Evolutionary conservation across 1,140 invertebrate genomes (phyloP).

Genomic region (Pseudomyrmex concolor): DNA sequence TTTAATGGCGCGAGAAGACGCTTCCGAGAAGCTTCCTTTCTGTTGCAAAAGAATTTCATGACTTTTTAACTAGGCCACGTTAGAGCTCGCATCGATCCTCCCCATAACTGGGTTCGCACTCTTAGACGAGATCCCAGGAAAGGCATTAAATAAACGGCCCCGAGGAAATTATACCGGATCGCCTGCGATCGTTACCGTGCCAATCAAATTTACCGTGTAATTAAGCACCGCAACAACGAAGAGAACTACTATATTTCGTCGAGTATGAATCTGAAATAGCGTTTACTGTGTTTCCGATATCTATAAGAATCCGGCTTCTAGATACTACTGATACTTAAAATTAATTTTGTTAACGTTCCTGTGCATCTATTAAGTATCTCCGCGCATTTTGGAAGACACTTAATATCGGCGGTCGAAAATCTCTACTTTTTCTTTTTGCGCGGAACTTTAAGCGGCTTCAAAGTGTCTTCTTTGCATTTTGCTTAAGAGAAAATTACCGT

Average conservation of each 20-base stretch:
- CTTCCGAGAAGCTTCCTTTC: neutral
- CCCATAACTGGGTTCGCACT: constrained; percentile 18
- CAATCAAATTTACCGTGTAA: constrained; percentile 45
- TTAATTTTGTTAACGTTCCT: neutral
- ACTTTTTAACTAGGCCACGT: constrained; percentile 54
- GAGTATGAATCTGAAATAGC: constrained; percentile 1
- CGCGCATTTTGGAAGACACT: neutral
- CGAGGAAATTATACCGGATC: constrained; percentile 34
- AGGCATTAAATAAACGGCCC: constrained; percentile 59
- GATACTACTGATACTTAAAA: neutral
- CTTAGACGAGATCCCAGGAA: neutral
- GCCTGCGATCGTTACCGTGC: constrained; percentile 39
- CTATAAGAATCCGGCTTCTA: neutral
- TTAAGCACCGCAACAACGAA: neutral
- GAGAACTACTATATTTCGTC: neutral
- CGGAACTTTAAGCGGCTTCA: neutral
- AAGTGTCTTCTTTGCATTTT: constrained; percentile 35
- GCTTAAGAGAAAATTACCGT: constrained; percentile 5
- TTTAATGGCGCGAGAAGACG: neutral
- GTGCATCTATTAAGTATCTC: neutral
- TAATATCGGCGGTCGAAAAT: constrained; percentile 1
- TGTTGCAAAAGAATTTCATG: constrained; percentile 37
- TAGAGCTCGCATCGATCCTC: constrained; percentile 54
- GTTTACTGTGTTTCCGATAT: neutral
- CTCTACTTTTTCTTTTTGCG: constrained; percentile 38